These are phyloP conservation scores for Tyria jacobaeae DNA, from an alignment of 2,888 invertebrate genomes.

Conservation along the genomic window DNA sequence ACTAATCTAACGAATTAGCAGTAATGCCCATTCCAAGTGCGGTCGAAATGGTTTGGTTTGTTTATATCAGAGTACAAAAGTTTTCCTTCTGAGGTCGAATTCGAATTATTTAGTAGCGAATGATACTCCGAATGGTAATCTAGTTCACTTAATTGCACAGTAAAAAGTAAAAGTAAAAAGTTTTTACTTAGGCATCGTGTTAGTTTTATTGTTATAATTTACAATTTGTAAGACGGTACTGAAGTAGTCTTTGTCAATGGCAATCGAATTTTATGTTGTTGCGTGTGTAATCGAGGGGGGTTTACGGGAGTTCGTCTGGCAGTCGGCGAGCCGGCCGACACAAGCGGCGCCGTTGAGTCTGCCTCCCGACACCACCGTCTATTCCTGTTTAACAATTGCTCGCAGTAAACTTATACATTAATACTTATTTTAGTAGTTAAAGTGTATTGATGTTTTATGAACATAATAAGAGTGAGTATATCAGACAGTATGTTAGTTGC, in stretches of 20 bases:
- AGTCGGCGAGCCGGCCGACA: conserved; percentile 38
- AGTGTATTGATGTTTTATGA: neutral
- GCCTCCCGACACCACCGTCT: conserved; percentile 62
- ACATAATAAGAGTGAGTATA: neutral
- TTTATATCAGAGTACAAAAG: too few species aligned
- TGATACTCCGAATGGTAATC: too few species aligned
- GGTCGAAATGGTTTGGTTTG: too few species aligned
- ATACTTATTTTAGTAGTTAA: conserved; percentile 29
- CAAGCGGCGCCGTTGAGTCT: conserved; percentile 72
- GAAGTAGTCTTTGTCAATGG: conserved; percentile 36
- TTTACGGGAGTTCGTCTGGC: conserved; percentile 53
- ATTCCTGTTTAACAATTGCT: conserved; percentile 59
- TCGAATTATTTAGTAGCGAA: too few species aligned
- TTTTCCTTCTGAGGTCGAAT: too few species aligned
- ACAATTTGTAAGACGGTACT: conserved; percentile 17
- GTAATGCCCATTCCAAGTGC: too few species aligned
- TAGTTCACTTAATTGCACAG: too few species aligned
- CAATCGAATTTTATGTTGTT: conserved; percentile 57
- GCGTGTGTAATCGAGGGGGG: conserved; percentile 51
- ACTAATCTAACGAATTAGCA: too few species aligned
- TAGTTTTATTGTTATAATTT: neutral
- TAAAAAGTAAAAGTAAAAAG: too few species aligned
- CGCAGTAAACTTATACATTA: conserved; percentile 36
- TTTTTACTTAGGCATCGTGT: neutral
- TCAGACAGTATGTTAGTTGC: too few species aligned